Evolutionary conservation across 1,140 invertebrate genomes (phyloP).

Genomic region (Aethina tumida): DNA sequence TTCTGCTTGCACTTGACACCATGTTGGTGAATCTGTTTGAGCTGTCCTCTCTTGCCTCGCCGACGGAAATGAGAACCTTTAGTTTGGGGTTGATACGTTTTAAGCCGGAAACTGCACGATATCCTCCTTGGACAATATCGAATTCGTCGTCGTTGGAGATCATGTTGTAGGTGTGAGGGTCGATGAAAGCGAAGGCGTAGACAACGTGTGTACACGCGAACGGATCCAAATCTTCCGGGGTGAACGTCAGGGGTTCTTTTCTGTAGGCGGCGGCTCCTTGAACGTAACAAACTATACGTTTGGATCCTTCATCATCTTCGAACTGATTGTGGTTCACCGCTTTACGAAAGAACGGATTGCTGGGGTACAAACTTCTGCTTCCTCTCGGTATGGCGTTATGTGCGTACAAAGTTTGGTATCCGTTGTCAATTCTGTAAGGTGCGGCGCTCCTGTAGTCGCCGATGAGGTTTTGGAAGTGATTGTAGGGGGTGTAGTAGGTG

Average conservation of each 20-base stretch:
- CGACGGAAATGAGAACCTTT: slow-evolving; percentile 44
- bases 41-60: slow-evolving; percentile 38
- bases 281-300: slow-evolving; percentile 53
- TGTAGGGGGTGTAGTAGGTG: slow-evolving; percentile 12
- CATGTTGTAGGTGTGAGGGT: slow-evolving; percentile 50
- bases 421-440: slow-evolving; percentile 28
- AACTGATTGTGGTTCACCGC: slow-evolving; percentile 9
- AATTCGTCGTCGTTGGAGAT: slow-evolving; percentile 47
- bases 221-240: slow-evolving; percentile 54
- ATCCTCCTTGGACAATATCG: slow-evolving; percentile 47
- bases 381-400: slow-evolving; percentile 11
- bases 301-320: slow-evolving; percentile 2
- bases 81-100: slow-evolving; percentile 40
- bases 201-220: slow-evolving; percentile 70
- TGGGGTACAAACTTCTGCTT: slow-evolving; percentile 10
- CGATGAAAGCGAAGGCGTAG: slow-evolving; percentile 65
- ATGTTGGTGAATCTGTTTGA: slow-evolving; percentile 41
- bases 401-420: slow-evolving; percentile 26
- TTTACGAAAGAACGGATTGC: slow-evolving; percentile 8
- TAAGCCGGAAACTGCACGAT: slow-evolving; percentile 41
- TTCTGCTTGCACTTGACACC: slow-evolving; percentile 37
- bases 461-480: slow-evolving; percentile 15
- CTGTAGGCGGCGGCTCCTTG: slow-evolving; percentile 56
- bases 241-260: slow-evolving; percentile 54
- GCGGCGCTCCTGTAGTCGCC: slow-evolving; percentile 9